Conservation (phyloP, 2,113 vertebrate species). For the human (Homo sapiens) region GRCh38 chr18:25489501-25490000, state of each 20-base stretch:
- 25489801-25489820: neutral
- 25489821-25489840: neutral
- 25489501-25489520: neutral
- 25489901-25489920: neutral
- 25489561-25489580: conserved; percentile 27
- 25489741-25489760: neutral
- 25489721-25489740: neutral
- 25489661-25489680: conserved; percentile 21
- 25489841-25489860: neutral
- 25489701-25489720: neutral
- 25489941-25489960: neutral
- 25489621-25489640: conserved; percentile 32
- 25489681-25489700: neutral
- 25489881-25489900: neutral
- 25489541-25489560: neutral
- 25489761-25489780: neutral
- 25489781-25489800: conserved; percentile 24
- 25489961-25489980: conserved; percentile 64
- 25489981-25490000: conserved; percentile 75
- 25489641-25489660: neutral
- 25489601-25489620: conserved; percentile 36
- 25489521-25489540: neutral
- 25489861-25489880: neutral
- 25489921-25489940: neutral
- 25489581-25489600: neutral